Evolutionary conservation across 2,797 vertebrate genomes (phyloP), one percentile per base, ranked within the genome.

Genomic region (Sardinella longiceps): DNA sequence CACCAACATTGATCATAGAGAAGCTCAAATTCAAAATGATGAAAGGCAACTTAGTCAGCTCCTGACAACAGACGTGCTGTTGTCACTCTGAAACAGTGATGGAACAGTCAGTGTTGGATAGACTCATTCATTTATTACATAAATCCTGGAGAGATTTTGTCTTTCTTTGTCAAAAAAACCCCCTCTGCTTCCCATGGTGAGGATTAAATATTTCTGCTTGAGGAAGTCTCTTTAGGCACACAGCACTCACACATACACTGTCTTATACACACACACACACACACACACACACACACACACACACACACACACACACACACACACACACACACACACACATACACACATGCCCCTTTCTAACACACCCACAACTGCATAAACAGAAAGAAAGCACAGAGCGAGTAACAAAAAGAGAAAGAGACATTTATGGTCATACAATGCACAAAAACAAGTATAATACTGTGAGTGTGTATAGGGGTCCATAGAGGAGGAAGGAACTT

Each of bases 121-220:
- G 95, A 95, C 93, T 70, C 30, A 15, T 4, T 70, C 28, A 70
- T 14, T 4, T 39, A 5, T 39, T 39, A 39, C 14, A 70, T 70
- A 43, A 23, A 77, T 77, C 18, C 70, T 77, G 18, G 18, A 20
- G 70, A 43, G 70, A 9, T 77, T 77, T 77, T 43, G 18, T 77
- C 18, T 43, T 30, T 3, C 33, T 74, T 74, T 39, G 37, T 43
- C 70, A 77, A 39, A 77, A 39, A 48, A 48, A 48, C 5, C 6
- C 6, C 70, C 20, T 77, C 12, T 43, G 33, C 33, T 77, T 20
- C 37, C 70, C 70, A 77, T 77, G 15, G 70, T 20, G 95, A 95
- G 94, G 95, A 96, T 97, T 95, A 97, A 95, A 96, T 95, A 95
- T 96, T 97, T 96, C 95, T 96, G 96, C 96, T 95, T 95, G 93